A percentile compares a stretch with the other conserved stretches of the same genome.
These are phyloP conservation scores for Chrysolina oricalcia DNA, from an alignment of 2,888 invertebrate genomes.

Conservation along the genomic window DNA sequence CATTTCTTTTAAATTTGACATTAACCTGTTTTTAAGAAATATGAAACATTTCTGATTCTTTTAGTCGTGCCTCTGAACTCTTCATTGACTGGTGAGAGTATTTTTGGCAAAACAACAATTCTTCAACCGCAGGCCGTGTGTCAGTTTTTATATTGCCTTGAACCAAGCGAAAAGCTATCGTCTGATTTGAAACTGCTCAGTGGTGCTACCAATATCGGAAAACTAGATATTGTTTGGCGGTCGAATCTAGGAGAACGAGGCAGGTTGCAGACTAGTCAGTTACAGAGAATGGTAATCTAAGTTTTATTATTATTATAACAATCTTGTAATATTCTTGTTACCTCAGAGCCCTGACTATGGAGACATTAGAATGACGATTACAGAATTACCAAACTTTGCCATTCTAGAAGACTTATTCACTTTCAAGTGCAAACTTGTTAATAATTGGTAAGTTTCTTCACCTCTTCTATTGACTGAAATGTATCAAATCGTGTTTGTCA, in stretches of 20 bases:
- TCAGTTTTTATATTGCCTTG: constrained; percentile 95
- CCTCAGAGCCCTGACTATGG: constrained; percentile 91
- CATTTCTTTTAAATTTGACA: not conserved
- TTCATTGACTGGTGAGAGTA: constrained; percentile 78
- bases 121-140: constrained; percentile 93
- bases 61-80: constrained; percentile 83
- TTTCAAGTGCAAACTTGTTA: constrained; percentile 84
- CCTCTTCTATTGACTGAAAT: too few species aligned
- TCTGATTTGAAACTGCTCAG: constrained; percentile 86
- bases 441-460: constrained; percentile 78
- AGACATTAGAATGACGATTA: constrained; percentile 90
- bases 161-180: constrained; percentile 84
- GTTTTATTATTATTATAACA: not conserved
- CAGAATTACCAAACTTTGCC: constrained; percentile 88
- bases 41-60: constrained; percentile 7
- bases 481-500: too few species aligned
- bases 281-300: constrained; percentile 85
- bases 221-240: constrained; percentile 98
- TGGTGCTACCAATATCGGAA: constrained; percentile 92
- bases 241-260: constrained; percentile 97
- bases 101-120: constrained; percentile 86
- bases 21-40: not conserved
- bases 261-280: constrained; percentile 95
- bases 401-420: constrained; percentile 88
- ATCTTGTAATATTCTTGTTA: not conserved